A percentile compares a stretch with the other conserved stretches of the same genome.
Conservation (phyloP, 2,113 vertebrate genomes). For the Channa argus region DNA sequence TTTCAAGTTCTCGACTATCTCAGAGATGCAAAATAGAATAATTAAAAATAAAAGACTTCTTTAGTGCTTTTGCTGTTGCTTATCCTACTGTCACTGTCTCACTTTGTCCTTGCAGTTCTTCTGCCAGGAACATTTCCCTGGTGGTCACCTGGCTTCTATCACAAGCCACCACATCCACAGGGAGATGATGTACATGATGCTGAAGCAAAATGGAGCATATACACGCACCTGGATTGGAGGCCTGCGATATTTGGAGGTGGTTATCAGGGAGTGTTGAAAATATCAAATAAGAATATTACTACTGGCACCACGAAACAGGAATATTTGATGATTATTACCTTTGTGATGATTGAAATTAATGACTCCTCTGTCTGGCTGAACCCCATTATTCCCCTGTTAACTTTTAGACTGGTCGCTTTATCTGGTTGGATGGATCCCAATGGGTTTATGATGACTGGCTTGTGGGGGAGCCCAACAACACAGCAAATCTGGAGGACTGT, state of each 20-base stretch:
- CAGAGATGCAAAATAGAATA: not conserved
- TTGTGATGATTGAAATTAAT: not conserved
- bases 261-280: constrained; percentile 4
- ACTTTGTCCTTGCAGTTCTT: constrained; percentile 47
- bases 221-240: constrained; percentile 70
- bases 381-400: constrained; percentile 11
- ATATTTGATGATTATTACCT: too few relatives aligned
- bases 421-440: constrained; percentile 73
- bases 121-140: constrained; percentile 54
- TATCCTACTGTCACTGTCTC: not conserved
- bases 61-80: not conserved
- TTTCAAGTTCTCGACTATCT: not conserved
- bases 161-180: constrained; percentile 43
- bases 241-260: constrained; percentile 55
- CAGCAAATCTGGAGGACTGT: constrained; percentile 54
- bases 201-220: constrained; percentile 9
- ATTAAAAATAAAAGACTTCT: not conserved
- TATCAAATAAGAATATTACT: not conserved
- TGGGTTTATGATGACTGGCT: constrained; percentile 73
- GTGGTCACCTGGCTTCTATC: constrained; percentile 75
- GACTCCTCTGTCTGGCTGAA: not conserved
- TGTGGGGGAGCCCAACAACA: constrained; percentile 63
- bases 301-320: too few relatives aligned
- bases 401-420: constrained; percentile 65
- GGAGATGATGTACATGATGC: constrained; percentile 61